A percentile compares a stretch with the other conserved stretches of the same genome.
phyloP scores from a whole-genome alignment of 2,113 vertebrate genomes.

The Hippocampus guttulatus region DNA sequence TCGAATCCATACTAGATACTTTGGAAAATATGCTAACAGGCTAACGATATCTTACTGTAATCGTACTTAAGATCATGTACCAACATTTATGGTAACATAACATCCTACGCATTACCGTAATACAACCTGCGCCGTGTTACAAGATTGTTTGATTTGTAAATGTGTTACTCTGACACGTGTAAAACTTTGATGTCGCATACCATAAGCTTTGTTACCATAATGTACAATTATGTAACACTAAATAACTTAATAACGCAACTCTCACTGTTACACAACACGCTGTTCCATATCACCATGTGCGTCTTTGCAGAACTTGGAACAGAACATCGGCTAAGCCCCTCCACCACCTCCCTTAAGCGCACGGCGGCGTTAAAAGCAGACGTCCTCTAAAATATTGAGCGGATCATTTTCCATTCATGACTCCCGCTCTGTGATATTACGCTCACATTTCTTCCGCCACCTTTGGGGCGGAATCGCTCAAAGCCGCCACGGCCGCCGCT shows the following conservation, averaged over 20 bases:
- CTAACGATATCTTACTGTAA: no score
- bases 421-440: constrained; percentile 59
- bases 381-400: constrained; percentile 62
- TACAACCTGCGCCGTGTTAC: no score
- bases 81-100: no score
- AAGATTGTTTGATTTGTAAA: no score
- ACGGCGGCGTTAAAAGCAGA: constrained; percentile 41
- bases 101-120: no score
- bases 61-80: no score
- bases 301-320: neutral
- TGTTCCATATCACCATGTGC: neutral
- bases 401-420: constrained; percentile 58
- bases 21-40: no score
- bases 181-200: no score
- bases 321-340: neutral
- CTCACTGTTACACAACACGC: neutral
- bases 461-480: constrained; percentile 53
- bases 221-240: neutral
- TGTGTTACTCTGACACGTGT: no score
- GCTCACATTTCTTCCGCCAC: constrained; percentile 63
- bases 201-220: neutral
- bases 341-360: constrained; percentile 3
- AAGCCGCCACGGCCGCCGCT: constrained; percentile 25
- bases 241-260: neutral
- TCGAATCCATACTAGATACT: no score